Conservation (phyloP, 1,140 invertebrate species). For the Cydia fagiglandana region DNA sequence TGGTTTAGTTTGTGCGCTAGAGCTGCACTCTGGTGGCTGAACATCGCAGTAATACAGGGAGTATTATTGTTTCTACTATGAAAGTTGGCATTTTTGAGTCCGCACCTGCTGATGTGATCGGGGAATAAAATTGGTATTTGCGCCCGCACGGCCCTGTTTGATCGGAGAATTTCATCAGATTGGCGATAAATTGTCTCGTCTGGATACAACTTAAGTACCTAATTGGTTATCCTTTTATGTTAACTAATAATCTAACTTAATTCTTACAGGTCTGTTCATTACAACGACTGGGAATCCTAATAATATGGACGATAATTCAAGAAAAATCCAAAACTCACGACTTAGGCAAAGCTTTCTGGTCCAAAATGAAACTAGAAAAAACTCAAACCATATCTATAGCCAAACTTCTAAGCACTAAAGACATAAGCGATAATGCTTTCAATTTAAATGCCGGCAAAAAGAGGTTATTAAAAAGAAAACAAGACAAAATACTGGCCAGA, state of each 20-base stretch:
- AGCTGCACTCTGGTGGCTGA: too few species aligned
- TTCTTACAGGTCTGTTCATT: conserved; percentile 62
- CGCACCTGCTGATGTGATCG: too few species aligned
- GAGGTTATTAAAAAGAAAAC: conserved; percentile 51
- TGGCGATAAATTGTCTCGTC: too few species aligned
- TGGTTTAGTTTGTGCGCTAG: too few species aligned
- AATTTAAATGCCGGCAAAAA: conserved; percentile 63
- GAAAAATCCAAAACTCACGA: conserved; percentile 54
- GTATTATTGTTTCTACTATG: too few species aligned
- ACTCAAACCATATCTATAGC: conserved; percentile 54
- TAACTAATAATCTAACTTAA: background rate
- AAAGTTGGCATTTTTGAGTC: too few species aligned
- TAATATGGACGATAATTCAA: conserved; percentile 69
- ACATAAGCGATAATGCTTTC: conserved; percentile 46
- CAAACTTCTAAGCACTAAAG: conserved; percentile 41
- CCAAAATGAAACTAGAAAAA: conserved; percentile 65
- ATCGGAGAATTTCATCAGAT: too few species aligned
- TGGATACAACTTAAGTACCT: too few species aligned
- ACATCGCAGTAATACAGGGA: too few species aligned
- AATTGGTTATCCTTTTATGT: background rate
- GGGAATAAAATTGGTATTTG: too few species aligned
- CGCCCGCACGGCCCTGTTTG: too few species aligned
- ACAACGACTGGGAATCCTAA: conserved; percentile 63
- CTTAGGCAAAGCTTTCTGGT: conserved; percentile 67
- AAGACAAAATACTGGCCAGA: conserved; percentile 45